Conservation (phyloP, 2,888 invertebrate genomes). For the Pardosa pseudoannulata region DNA sequence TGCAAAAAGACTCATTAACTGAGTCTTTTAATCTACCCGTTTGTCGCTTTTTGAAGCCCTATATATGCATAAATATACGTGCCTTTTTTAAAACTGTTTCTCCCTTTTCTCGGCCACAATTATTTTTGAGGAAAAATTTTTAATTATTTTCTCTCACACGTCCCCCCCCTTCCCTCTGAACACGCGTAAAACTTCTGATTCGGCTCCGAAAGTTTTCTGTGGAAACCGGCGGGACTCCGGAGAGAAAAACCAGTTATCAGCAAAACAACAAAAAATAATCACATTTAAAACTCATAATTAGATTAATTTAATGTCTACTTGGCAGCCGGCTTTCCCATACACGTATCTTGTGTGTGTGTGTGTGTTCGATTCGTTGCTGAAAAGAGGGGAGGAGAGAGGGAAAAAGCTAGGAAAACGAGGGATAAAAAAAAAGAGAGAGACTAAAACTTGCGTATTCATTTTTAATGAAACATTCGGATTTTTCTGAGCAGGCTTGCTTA, state of each 20-base stretch:
- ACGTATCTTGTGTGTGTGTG: too few species aligned
- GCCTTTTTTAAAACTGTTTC: not conserved
- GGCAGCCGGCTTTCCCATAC: not conserved
- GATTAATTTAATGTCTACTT: conserved; percentile 52
- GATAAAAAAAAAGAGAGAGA: not conserved
- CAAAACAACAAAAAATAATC: not conserved
- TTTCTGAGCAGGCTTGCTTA: not conserved
- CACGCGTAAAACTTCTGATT: too few species aligned
- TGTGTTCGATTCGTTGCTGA: not conserved
- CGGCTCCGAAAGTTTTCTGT: too few species aligned
- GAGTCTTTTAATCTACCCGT: not conserved
- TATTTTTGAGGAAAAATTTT: not conserved
- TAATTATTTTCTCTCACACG: not conserved
- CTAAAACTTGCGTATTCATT: not conserved
- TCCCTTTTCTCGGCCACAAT: too few species aligned
- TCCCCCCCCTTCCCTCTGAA: too few species aligned
- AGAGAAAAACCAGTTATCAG: not conserved
- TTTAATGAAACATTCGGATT: conserved; percentile 9
- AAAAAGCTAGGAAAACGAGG: not conserved
- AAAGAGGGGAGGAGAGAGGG: not conserved
- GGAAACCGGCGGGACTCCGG: not conserved
- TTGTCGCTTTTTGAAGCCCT: not conserved
- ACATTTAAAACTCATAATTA: conserved; percentile 57
- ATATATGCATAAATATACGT: too few species aligned
- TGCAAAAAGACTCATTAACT: not conserved